Conservation (phyloP, 2,113 vertebrate species). For the Ameiurus melas region DNA sequence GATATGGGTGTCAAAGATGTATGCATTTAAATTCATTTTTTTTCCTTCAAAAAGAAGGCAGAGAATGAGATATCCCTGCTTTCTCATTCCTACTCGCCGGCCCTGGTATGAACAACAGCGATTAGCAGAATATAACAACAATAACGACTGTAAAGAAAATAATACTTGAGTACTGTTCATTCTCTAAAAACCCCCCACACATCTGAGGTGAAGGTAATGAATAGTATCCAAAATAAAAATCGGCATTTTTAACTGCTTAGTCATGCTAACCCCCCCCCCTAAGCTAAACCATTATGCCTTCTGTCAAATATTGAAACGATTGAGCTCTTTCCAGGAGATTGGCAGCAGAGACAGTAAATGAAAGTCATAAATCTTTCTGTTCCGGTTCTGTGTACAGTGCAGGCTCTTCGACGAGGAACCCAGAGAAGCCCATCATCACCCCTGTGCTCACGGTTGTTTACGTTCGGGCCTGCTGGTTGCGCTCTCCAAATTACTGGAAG, state of each 20-base stretch:
- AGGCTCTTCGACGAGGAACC: not conserved
- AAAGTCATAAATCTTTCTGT: constrained; percentile 31
- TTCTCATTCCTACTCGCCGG: not conserved
- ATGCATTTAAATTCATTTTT: not conserved
- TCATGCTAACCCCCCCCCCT: not conserved
- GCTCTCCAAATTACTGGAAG: constrained; percentile 56
- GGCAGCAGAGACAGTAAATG: constrained; percentile 23
- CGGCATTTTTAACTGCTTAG: not conserved
- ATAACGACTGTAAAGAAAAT: not conserved
- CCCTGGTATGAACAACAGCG: not conserved
- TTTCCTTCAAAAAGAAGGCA: not conserved
- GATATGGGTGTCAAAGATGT: not conserved
- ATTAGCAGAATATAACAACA: not conserved
- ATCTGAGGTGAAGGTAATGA: not conserved
- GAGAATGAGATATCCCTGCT: not conserved
- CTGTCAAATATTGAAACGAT: not conserved
- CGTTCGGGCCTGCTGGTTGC: constrained; percentile 45
- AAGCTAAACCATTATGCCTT: not conserved
- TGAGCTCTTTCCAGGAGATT: not conserved
- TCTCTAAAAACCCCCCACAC: not conserved
- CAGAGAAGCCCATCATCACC: constrained; percentile 43
- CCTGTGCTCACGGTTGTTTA: constrained; percentile 57
- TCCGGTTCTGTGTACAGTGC: not conserved
- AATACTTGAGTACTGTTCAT: not conserved
- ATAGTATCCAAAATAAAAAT: not conserved